A percentile compares a stretch with the other conserved stretches of the same genome.
Evolutionary conservation across 2,113 vertebrate genomes (phyloP).

Genomic region (Pseudorasbora parva): DNA sequence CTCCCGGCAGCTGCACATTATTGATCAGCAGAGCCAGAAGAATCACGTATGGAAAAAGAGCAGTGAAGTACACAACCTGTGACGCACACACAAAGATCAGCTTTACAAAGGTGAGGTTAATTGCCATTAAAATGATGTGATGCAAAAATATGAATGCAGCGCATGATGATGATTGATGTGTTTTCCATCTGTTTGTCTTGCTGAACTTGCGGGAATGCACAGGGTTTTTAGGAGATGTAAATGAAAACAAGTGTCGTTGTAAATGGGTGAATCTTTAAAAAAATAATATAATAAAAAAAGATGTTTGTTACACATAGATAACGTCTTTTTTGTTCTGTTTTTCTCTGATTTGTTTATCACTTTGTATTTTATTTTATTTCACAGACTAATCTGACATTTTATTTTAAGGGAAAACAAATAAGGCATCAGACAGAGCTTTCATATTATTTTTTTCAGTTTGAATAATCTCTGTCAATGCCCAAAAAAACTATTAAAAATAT

Average conservation of each 20-base stretch:
- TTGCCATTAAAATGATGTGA: background rate
- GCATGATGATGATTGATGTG: background rate
- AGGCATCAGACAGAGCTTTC: too few relatives aligned
- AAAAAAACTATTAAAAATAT: too few relatives aligned
- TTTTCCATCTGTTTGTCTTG: background rate
- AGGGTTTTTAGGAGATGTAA: background rate
- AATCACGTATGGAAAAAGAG: constrained; percentile 77
- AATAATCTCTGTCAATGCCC: too few relatives aligned
- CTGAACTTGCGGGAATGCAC: background rate
- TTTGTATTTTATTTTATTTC: too few relatives aligned
- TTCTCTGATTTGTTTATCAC: too few relatives aligned
- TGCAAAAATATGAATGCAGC: background rate
- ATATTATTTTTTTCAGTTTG: too few relatives aligned
- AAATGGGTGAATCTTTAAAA: too few relatives aligned
- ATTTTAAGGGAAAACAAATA: too few relatives aligned
- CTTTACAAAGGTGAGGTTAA: background rate
- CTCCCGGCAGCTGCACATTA: constrained; percentile 78
- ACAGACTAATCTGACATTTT: too few relatives aligned
- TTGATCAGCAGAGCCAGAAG: constrained; percentile 77
- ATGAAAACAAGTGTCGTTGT: background rate
- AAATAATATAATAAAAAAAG: too few relatives aligned
- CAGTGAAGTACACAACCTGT: constrained; percentile 80
- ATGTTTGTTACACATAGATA: too few relatives aligned
- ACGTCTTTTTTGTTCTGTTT: too few relatives aligned
- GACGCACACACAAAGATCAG: constrained; percentile 35